Evolutionary conservation across 2,113 vertebrate species (phyloP), one percentile per base, ranked within the genome.

Genomic region (Edolisoma coerulescens): DNA sequence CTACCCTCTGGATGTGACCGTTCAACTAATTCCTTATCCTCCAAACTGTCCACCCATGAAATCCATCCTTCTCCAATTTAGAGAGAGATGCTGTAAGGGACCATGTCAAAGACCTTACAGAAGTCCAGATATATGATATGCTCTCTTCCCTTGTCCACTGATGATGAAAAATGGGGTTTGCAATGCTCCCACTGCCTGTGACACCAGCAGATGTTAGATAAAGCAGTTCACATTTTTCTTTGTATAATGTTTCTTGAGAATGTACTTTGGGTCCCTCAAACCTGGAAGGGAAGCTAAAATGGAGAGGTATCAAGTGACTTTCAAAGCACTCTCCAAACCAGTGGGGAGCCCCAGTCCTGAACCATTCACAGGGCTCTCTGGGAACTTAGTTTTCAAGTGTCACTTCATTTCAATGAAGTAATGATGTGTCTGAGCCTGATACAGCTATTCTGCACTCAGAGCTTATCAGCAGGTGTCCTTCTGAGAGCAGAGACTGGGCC

Each of bases 341-440:
- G 90, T 20, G 3, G 61, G 75, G 33, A 90, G 19, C 28, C 50
- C 65, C n/a, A 33, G 37, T 68, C 42, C 68, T 93, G 71, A 83
- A 73, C 19, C n/a, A 59, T 83, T 87, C 68, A 50, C 50, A 80
- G 50, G 24, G 50, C 42, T 88, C 74, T 90, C 63, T 23, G 23
- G 67, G 63, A 83, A 70, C 67, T 85, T 79, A 42, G 63, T 79
- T 79, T 85, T 94, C 84, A 95, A 91, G 54, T 70, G 63, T 74
- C 89, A 87, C 82, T 94, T 89, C 39, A 82, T 83, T 95, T 76
- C 74, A 91, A 69, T 35, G 91, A 85, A 76, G 45, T 76, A 87
- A 87, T 57, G 81, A 82, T 3, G 22, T 61, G 56, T 54, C 64
- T 90, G 87, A 69, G 83, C 53, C 87, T 93, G 89, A 73, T 79